A percentile compares a stretch with the other conserved stretches of the same genome.
phyloP scores from a whole-genome alignment of 2,113 vertebrate species.

The Microcebus ravelobensis region DNA sequence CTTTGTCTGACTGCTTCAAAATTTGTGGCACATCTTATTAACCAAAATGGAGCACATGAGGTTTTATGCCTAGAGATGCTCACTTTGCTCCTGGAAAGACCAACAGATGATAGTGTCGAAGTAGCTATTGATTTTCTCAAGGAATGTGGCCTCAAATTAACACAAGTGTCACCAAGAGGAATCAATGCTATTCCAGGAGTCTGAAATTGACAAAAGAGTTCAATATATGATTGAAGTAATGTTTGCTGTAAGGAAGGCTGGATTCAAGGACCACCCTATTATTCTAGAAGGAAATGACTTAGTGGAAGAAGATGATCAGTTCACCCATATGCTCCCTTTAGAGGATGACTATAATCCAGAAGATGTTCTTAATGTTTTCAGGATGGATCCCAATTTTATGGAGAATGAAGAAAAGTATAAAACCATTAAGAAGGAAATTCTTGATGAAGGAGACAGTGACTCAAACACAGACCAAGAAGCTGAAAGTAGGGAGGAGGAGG shows the following conservation, averaged over 20 bases:
- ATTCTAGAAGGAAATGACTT: slow-evolving; percentile 95
- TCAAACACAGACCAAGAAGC: too few species aligned
- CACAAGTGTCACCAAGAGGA: slow-evolving; percentile 96
- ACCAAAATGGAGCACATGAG: slow-evolving; percentile 99
- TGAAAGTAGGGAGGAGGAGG: too few species aligned
- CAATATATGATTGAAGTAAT: slow-evolving; percentile 99
- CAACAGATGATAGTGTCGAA: slow-evolving; percentile 98
- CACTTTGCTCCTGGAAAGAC: slow-evolving; percentile 96
- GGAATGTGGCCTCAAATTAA: slow-evolving; percentile 97
- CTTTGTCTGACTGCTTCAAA: slow-evolving; percentile 98
- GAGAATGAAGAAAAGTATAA: slow-evolving; percentile 99
- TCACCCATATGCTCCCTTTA: slow-evolving; percentile 98
- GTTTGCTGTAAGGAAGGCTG: slow-evolving; percentile 98
- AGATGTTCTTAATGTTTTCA: slow-evolving; percentile 98
- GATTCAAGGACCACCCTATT: slow-evolving; percentile 97
- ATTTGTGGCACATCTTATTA: slow-evolving; percentile 98
- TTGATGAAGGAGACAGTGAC: too few species aligned
- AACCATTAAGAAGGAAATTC: slow-evolving; percentile 89
- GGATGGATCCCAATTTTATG: slow-evolving; percentile 96
- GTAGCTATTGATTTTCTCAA: slow-evolving; percentile 98
- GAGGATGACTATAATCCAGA: slow-evolving; percentile 97
- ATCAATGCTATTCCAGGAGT: slow-evolving; percentile 93
- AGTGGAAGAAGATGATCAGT: slow-evolving; percentile 98
- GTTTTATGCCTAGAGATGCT: slow-evolving; percentile 98
- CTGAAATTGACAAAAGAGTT: slow-evolving; percentile 97